Evolutionary conservation across 2,797 vertebrate genomes (phyloP).

Genomic region (Neosilurus mollespiculum): DNA sequence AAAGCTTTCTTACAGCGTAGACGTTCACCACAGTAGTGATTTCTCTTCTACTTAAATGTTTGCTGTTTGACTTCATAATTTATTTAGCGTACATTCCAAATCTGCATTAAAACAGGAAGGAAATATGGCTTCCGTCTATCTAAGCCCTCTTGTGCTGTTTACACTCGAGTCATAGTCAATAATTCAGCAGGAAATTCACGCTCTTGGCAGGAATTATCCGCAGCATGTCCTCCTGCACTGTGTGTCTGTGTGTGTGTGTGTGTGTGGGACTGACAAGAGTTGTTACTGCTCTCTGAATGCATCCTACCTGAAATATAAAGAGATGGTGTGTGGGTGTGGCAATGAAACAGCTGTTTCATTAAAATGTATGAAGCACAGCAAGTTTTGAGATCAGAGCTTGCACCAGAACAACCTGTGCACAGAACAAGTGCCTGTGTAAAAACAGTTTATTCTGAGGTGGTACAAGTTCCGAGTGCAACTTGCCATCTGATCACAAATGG

Average conservation of each 20-base stretch:
- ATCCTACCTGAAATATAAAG: constrained; percentile 13
- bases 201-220: constrained; percentile 18
- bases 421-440: too few species aligned
- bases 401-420: too few species aligned
- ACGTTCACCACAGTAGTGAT: background rate
- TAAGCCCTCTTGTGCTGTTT: constrained; percentile 19
- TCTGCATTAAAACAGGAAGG: background rate
- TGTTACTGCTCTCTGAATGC: constrained; percentile 15
- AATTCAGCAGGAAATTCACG: constrained; percentile 35
- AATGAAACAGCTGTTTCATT: background rate
- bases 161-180: constrained; percentile 35
- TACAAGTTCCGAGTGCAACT: too few species aligned
- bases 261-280: constrained; percentile 1
- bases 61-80: background rate
- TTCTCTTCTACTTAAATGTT: background rate
- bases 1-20: background rate
- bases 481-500: too few species aligned
- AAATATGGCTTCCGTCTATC: background rate
- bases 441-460: too few species aligned
- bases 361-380: background rate
- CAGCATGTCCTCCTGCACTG: background rate
- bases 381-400: background rate
- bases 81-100: background rate
- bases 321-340: background rate
- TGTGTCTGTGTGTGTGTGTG: constrained; percentile 15